Base-by-base conservation (phyloP, 2,888 invertebrate species). In the Thecocarcelia acutangulata region DNA sequence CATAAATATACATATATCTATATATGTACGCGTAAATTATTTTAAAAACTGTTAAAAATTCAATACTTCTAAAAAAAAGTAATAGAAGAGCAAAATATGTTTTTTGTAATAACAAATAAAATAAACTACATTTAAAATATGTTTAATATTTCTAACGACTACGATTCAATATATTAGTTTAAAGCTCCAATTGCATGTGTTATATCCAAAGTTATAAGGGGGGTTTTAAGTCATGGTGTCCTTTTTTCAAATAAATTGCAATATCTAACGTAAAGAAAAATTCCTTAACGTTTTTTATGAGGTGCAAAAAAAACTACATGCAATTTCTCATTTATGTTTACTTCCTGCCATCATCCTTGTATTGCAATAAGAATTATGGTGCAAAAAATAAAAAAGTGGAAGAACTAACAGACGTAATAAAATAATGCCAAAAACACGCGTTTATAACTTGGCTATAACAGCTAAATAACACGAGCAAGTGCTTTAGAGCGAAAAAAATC, bases 251-350 rank as follows among this genome's bases (percentile, higher is more conserved):
- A 69, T 63, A 69, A 74, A 74, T 80, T 68, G 50, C 42, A 80
- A 61, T 70, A 13, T 70, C 37, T 33, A 59, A 24, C 37, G 24
- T 56, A 56, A 61, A 1, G 37, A 19, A 19, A 72, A 66, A 63
- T 56, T 69, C 37, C 19, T 48, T 56, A 74, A 13, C 21, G 83
- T 85, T 85, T 87, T 89, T 89, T 89, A 89, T 87, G 89, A 89
- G 87, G 88, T 88, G 89, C 87, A 89, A 89, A 90, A 89, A 89
- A 89, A 89, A 86, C 13, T 86, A 86, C 66, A 78, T 50, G 59
- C 52, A 61, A 46, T 66, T 72, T 70, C 19, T 69, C 44, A 61
- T 68, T 76, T 68, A 52, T 40, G 12, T 15, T 52, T 66, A 11
- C n/a, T 59, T 50, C 13, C 50, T 58, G 33, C 33, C 50, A 19